Percentiles rank a stretch among this genome's conserved stretches.
phyloP scores from a whole-genome alignment of 2,888 invertebrate species.

The Acrobasis suavella region DNA sequence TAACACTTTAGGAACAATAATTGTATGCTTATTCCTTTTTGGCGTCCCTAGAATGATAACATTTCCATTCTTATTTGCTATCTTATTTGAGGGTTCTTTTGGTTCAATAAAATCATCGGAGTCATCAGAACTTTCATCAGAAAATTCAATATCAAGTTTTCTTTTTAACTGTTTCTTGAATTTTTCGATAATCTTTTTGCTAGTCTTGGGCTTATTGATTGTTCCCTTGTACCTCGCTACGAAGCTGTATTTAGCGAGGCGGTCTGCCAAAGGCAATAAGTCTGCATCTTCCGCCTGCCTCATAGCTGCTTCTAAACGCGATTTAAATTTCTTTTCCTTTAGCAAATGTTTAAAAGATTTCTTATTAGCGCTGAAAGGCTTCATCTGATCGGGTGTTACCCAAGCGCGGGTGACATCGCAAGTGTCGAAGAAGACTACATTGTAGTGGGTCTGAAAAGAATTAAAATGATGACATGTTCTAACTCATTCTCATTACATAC shows the following conservation, averaged over 20 bases:
- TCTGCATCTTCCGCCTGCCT: conserved; percentile 67
- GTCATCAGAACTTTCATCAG: conserved; percentile 48
- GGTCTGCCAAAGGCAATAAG: conserved; percentile 49
- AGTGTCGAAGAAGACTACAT: conserved; percentile 79
- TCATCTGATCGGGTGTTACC: conserved; percentile 62
- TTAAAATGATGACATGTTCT: not conserved
- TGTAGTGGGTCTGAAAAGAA: conserved; percentile 76
- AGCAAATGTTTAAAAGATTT: conserved; percentile 35
- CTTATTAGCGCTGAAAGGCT: conserved; percentile 56
- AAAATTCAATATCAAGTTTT: conserved; percentile 56
- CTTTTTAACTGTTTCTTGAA: conserved; percentile 55
- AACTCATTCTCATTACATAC: too few species aligned
- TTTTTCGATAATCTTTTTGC: conserved; percentile 47
- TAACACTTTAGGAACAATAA: conserved; percentile 11
- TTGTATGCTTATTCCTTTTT: conserved; percentile 31
- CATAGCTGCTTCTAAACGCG: conserved; percentile 59
- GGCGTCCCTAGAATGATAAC: conserved; percentile 47
- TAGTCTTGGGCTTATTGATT: conserved; percentile 61
- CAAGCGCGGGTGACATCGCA: conserved; percentile 69
- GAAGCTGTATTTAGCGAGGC: conserved; percentile 73
- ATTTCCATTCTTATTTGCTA: conserved; percentile 37
- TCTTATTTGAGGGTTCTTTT: conserved; percentile 22
- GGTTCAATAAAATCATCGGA: conserved; percentile 40
- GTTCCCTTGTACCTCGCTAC: conserved; percentile 65
- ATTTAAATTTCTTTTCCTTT: conserved; percentile 45